Evolutionary conservation across 2,888 invertebrate genomes (phyloP).

Genomic region (Neoascia interrupta): DNA sequence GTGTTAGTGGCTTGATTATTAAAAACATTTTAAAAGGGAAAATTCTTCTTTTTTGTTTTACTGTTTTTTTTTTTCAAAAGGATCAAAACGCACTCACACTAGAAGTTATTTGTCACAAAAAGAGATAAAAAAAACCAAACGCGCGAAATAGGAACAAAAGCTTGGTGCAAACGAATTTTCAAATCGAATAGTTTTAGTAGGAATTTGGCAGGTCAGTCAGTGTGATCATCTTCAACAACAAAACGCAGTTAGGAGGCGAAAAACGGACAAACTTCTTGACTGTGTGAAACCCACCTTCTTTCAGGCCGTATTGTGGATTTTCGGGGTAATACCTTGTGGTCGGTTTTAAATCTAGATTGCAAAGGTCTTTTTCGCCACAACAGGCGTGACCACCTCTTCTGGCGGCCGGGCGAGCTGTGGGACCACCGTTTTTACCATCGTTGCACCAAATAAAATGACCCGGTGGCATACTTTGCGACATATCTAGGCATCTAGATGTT

Average conservation of each 20-base stretch:
- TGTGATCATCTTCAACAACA: slow-evolving; percentile 65
- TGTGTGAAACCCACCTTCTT: slow-evolving; percentile 70
- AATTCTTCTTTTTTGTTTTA: neutral
- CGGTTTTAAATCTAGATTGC: slow-evolving; percentile 80
- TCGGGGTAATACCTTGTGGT: slow-evolving; percentile 75
- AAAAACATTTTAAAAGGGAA: slow-evolving; percentile 39
- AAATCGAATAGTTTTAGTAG: slow-evolving; percentile 59
- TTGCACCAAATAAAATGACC: slow-evolving; percentile 79
- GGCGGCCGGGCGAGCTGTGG: slow-evolving; percentile 78
- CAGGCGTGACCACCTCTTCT: slow-evolving; percentile 77
- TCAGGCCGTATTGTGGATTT: slow-evolving; percentile 71
- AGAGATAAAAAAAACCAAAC: slow-evolving; percentile 41
- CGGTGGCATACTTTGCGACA: slow-evolving; percentile 78
- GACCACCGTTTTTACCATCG: slow-evolving; percentile 76
- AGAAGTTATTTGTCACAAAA: slow-evolving; percentile 42
- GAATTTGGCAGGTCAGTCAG: slow-evolving; percentile 63
- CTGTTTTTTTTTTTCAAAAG: slow-evolving; percentile 6
- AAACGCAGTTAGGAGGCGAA: slow-evolving; percentile 64
- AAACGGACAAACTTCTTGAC: slow-evolving; percentile 34
- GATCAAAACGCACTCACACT: slow-evolving; percentile 44
- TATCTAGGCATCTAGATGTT: slow-evolving; percentile 76
- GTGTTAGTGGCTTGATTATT: slow-evolving; percentile 48
- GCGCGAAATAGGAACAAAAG: slow-evolving; percentile 54
- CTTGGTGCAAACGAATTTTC: slow-evolving; percentile 44
- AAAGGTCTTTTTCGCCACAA: slow-evolving; percentile 78